Percentiles rank a stretch among this genome's conserved stretches.
Conservation (phyloP, 2,888 invertebrate species). For the Myopa tessellatipennis region DNA sequence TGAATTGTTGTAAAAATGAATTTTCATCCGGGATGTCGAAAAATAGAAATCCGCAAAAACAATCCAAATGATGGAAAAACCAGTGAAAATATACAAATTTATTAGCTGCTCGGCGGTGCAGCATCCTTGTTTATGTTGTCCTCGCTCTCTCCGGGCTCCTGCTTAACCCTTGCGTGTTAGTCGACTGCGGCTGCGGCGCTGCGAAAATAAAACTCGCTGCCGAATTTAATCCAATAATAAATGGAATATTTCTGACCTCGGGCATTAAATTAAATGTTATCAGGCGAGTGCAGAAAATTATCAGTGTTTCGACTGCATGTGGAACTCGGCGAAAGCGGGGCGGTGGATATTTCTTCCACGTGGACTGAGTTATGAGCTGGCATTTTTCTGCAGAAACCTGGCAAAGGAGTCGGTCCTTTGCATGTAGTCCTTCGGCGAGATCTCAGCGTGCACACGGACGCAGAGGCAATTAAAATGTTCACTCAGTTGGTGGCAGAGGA, state of each 20-base stretch:
- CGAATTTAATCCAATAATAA: conserved; percentile 69
- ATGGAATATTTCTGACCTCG: conserved; percentile 69
- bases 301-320: conserved; percentile 49
- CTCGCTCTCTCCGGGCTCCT: conserved; percentile 8
- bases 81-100: conserved; percentile 41
- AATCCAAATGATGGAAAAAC: conserved; percentile 8
- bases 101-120: conserved; percentile 37
- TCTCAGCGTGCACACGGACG: conserved; percentile 11
- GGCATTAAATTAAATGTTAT: conserved; percentile 70
- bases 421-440: conserved; percentile 12
- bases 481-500: conserved; percentile 22
- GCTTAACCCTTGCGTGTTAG: conserved; percentile 21
- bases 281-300: conserved; percentile 69
- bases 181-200: conserved; percentile 13
- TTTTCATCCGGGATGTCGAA: conserved; percentile 39
- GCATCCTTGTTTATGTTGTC: conserved; percentile 10
- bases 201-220: conserved; percentile 59
- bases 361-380: conserved; percentile 50
- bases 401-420: conserved; percentile 6
- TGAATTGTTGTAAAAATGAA: conserved; percentile 45
- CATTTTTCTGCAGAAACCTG: conserved; percentile 44
- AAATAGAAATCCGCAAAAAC: conserved; percentile 34
- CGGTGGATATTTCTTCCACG: conserved; percentile 44
- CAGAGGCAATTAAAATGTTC: conserved; percentile 48
- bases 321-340: background rate